Evolutionary conservation across 2,888 invertebrate genomes (phyloP).

Genomic region (Strigamia crassipes): DNA sequence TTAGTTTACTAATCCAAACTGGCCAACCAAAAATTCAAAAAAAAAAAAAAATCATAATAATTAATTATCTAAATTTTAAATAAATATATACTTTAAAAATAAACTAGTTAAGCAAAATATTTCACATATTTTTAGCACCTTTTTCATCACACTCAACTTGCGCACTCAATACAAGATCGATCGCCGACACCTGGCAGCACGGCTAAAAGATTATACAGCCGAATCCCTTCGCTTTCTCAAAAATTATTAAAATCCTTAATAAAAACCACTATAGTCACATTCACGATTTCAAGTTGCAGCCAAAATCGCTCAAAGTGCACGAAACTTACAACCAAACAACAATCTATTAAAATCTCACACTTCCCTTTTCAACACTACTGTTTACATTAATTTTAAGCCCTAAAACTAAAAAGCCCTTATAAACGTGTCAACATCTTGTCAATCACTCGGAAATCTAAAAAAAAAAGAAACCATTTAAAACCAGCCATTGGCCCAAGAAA

Average conservation of each 20-base stretch:
- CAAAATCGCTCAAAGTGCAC: background rate
- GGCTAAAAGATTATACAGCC: constrained; percentile 8
- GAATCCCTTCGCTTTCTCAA: background rate
- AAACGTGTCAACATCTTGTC: background rate
- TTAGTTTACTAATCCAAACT: background rate
- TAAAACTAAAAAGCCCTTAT: background rate
- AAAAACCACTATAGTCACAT: background rate
- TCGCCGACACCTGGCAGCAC: constrained; percentile 12
- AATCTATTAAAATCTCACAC: too few relatives aligned
- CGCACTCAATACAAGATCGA: constrained; percentile 38
- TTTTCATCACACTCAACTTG: constrained; percentile 15
- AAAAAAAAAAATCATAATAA: background rate
- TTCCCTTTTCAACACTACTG: background rate
- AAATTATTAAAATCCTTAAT: background rate
- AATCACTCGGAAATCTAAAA: background rate
- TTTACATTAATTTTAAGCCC: background rate
- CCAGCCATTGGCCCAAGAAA: background rate
- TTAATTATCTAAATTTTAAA: background rate
- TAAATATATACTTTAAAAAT: background rate
- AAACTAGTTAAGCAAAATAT: too few relatives aligned
- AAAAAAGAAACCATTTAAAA: background rate
- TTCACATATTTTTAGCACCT: background rate
- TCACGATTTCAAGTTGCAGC: background rate
- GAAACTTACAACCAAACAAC: too few relatives aligned
- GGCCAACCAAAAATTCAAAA: background rate